Conservation (phyloP, 2,888 invertebrate genomes). For the Drosophila infuscata region DNA sequence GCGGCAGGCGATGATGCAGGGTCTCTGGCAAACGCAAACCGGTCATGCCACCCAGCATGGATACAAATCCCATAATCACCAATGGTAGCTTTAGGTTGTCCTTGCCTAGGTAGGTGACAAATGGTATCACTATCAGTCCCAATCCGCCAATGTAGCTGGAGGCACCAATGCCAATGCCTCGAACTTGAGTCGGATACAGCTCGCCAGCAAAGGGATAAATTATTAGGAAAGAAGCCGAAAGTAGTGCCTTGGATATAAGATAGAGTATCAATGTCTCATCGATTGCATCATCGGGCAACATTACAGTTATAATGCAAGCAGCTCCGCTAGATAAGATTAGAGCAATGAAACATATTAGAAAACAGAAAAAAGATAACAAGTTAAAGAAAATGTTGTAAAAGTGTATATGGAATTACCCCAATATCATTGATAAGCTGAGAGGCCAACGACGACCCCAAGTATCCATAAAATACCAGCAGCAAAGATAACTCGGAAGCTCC, state of each 20-base stretch:
- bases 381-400: conserved; percentile 86
- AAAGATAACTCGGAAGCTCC: conserved; percentile 94
- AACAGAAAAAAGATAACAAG: conserved; percentile 79
- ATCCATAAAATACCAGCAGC: conserved; percentile 96
- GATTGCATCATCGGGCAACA: conserved; percentile 92
- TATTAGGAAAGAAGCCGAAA: conserved; percentile 95
- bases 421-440: conserved; percentile 92
- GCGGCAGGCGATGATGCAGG: conserved; percentile 92
- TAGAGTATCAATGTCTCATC: conserved; percentile 91
- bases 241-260: conserved; percentile 93
- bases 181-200: conserved; percentile 94
- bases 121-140: conserved; percentile 95
- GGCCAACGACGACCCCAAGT: conserved; percentile 95
- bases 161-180: conserved; percentile 95
- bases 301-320: conserved; percentile 93
- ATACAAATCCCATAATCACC: conserved; percentile 93
- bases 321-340: conserved; percentile 87
- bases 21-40: conserved; percentile 94
- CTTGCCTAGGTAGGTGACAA: conserved; percentile 95
- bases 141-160: conserved; percentile 96
- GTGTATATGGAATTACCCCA: conserved; percentile 87
- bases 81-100: conserved; percentile 93
- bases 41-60: conserved; percentile 92
- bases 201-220: conserved; percentile 97
- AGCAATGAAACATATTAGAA: conserved; percentile 83